Conservation (phyloP, 2,797 vertebrate species). For the Lycodopsis pacificus region DNA sequence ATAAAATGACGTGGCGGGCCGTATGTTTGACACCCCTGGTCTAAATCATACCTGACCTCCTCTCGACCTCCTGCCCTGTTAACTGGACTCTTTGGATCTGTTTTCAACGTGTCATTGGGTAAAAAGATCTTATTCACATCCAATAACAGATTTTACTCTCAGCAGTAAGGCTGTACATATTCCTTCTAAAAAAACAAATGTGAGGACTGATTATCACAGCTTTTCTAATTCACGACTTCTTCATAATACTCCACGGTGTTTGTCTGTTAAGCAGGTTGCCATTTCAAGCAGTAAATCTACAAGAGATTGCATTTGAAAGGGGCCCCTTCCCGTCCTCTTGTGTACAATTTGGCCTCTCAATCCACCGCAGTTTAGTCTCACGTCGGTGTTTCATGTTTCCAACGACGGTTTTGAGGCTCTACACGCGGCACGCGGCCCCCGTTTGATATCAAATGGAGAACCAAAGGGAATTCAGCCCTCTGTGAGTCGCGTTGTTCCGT, state of each 20-base stretch:
- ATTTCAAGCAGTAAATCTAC: slow-evolving; percentile 7
- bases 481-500: slow-evolving; percentile 56
- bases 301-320: slow-evolving; percentile 35
- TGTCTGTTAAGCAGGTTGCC: neutral
- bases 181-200: neutral
- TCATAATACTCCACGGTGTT: neutral
- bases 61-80: neutral
- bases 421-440: neutral
- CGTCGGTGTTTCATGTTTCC: slow-evolving; percentile 41
- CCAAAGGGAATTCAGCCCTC: slow-evolving; percentile 55
- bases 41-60: neutral
- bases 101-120: neutral
- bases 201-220: neutral
- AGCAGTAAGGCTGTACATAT: neutral
- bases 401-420: slow-evolving; percentile 34
- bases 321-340: slow-evolving; percentile 10
- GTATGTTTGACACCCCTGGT: no score
- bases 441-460: slow-evolving; percentile 51
- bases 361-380: slow-evolving; percentile 37
- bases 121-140: neutral
- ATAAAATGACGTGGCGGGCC: no score
- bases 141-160: neutral
- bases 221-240: neutral
- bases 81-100: neutral
- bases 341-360: slow-evolving; percentile 38